Conservation (phyloP, 2,888 invertebrate genomes). For the Chelonus formosanus region DNA sequence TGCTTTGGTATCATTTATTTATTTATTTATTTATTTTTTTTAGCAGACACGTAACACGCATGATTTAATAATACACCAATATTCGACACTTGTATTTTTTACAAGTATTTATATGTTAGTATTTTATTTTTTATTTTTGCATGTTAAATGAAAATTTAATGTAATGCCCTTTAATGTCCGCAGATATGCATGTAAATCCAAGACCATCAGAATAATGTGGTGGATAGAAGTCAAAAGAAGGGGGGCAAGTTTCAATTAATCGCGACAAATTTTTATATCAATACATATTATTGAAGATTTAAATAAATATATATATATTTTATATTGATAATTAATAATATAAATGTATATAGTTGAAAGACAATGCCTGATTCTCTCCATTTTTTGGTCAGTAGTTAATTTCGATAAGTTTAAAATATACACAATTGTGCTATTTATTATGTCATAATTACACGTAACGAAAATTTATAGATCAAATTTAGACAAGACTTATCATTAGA, state of each 20-base stretch:
- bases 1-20: constrained; percentile 18
- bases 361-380: too few species aligned
- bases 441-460: too few species aligned
- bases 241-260: constrained; percentile 23
- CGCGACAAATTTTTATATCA: constrained; percentile 14
- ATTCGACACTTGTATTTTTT: too few species aligned
- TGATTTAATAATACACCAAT: background rate
- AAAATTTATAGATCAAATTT: too few species aligned
- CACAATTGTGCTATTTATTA: too few species aligned
- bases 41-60: background rate
- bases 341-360: background rate
- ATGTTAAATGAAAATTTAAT: background rate
- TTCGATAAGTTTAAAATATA: too few species aligned
- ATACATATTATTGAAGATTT: background rate
- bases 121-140: background rate
- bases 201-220: constrained; percentile 16
- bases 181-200: constrained; percentile 31
- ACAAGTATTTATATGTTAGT: background rate
- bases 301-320: too few species aligned
- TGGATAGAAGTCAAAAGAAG: constrained; percentile 11
- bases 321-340: background rate
- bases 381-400: too few species aligned
- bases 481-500: too few species aligned
- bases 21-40: background rate
- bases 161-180: constrained; percentile 28